Evolutionary conservation across 2,113 vertebrate genomes (phyloP).

Genomic region (Alosa alosa): DNA sequence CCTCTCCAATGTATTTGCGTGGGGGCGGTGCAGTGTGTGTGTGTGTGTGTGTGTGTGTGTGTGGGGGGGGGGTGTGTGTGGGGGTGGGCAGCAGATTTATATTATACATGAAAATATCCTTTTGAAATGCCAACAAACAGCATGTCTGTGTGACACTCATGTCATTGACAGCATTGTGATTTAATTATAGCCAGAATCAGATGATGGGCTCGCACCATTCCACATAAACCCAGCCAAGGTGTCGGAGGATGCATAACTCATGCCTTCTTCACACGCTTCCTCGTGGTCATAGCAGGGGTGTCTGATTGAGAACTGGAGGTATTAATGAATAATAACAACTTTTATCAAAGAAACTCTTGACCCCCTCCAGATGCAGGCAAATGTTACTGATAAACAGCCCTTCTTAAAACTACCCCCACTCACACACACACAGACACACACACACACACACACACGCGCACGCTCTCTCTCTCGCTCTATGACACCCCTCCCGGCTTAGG

Average conservation of each 20-base stretch:
- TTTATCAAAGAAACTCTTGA: slow-evolving; percentile 37
- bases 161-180: not conserved
- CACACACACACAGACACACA: slow-evolving; percentile 25
- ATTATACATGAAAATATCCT: not conserved
- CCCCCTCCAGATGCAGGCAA: slow-evolving; percentile 29
- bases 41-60: not conserved
- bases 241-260: not conserved
- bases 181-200: slow-evolving; percentile 1
- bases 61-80: not conserved
- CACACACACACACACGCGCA: slow-evolving; percentile 35
- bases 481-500: slow-evolving; percentile 43
- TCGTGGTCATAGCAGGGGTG: slow-evolving; percentile 15
- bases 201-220: not conserved
- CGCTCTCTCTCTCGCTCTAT: slow-evolving; percentile 33
- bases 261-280: not conserved
- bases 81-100: no score
- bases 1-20: not conserved
- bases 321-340: slow-evolving; percentile 38
- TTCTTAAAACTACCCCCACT: not conserved
- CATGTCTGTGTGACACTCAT: not conserved
- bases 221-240: not conserved
- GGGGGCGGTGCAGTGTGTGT: no score
- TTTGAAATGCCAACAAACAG: not conserved
- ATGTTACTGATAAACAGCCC: slow-evolving; percentile 46
- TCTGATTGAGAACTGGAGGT: slow-evolving; percentile 31